These are phyloP conservation scores for Drosophila tristis DNA, from an alignment of 1,140 invertebrate genomes.

Conservation along the genomic window DNA sequence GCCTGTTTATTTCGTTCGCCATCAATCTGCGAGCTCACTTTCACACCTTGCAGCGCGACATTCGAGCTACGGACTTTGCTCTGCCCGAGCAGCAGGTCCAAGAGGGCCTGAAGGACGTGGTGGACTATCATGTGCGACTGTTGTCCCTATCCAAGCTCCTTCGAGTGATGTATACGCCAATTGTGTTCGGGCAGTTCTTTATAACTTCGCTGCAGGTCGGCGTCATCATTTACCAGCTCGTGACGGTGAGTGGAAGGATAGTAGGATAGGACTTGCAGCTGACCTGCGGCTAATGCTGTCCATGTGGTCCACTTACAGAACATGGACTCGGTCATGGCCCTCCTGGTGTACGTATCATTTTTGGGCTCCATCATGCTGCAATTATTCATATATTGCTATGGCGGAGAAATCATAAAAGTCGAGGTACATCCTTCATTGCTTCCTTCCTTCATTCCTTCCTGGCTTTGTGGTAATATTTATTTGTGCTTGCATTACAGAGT, in stretches of 20 bases:
- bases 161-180: conserved; percentile 63
- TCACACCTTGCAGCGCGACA: conserved; percentile 57
- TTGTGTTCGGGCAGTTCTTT: conserved; percentile 74
- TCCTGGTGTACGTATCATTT: conserved; percentile 66
- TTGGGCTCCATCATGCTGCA: conserved; percentile 73
- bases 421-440: conserved; percentile 40
- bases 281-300: not conserved
- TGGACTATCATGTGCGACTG: conserved; percentile 61
- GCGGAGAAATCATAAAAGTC: conserved; percentile 75
- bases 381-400: conserved; percentile 78
- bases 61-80: conserved; percentile 25
- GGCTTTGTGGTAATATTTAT: not conserved
- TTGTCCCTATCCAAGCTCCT: conserved; percentile 49
- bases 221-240: conserved; percentile 80
- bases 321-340: conserved; percentile 58
- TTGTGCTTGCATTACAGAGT: conserved; percentile 44
- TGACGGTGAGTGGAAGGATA: conserved; percentile 46
- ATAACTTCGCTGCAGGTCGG: conserved; percentile 77
- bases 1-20: conserved; percentile 72
- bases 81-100: conserved; percentile 15
- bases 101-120: conserved; percentile 21
- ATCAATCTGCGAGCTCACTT: conserved; percentile 77
- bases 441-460: too few species aligned
- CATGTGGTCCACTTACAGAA: conserved; percentile 43
- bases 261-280: too few species aligned